phyloP scores from a whole-genome alignment of 2,113 vertebrate species.

The Pogonocichla stellata region DNA sequence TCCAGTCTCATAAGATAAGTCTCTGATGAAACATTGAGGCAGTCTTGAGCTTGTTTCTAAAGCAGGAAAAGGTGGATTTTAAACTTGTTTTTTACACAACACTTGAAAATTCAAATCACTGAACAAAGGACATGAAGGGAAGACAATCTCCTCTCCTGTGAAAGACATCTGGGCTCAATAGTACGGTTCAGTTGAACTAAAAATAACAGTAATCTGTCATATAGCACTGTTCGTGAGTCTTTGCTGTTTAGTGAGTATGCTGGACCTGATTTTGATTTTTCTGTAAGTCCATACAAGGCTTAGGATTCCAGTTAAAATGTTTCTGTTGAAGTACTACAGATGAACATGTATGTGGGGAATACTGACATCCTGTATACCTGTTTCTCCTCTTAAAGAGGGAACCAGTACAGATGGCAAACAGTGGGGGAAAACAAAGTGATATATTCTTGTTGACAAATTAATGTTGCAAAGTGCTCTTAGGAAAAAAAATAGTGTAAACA shows the following conservation, averaged over 20 bases:
- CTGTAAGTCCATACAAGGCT: neutral
- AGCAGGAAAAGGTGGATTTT: neutral
- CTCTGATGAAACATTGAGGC: neutral
- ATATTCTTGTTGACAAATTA: neutral
- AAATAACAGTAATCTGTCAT: neutral
- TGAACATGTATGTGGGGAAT: neutral
- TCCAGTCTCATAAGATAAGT: neutral
- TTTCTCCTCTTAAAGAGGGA: neutral
- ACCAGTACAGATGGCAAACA: fast-evolving
- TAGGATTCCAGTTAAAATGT: neutral
- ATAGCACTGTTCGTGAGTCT: neutral
- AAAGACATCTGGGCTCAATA: neutral
- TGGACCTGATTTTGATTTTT: neutral
- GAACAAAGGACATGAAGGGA: neutral
- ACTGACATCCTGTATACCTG: neutral
- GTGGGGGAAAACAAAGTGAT: fast-evolving
- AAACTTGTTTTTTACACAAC: neutral
- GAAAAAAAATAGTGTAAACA: neutral
- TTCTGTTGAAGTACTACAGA: neutral
- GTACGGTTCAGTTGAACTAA: neutral
- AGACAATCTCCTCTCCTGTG: neutral
- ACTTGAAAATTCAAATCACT: neutral
- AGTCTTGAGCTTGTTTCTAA: neutral
- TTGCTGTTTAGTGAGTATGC: neutral
- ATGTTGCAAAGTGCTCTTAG: neutral